These are phyloP conservation scores for Pectinophora gossypiella DNA, from an alignment of 1,140 invertebrate species.

Conservation along the genomic window DNA sequence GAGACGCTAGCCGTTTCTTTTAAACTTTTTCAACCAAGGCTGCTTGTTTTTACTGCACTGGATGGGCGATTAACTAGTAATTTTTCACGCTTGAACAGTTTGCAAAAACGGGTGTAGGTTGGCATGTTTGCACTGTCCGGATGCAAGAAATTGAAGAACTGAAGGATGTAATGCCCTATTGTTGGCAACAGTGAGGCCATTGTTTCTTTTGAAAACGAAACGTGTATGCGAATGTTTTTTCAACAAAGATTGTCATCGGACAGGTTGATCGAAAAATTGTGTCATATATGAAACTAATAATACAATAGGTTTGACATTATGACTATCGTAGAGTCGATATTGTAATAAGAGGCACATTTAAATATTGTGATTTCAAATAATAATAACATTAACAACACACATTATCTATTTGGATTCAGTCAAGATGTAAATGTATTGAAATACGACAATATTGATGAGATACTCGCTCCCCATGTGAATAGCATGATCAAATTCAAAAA, in stretches of 20 bases:
- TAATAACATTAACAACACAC: no score
- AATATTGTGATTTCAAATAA: no score
- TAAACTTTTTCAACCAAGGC: constrained; percentile 8
- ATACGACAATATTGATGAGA: no score
- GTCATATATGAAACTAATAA: background rate
- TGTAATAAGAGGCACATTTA: no score
- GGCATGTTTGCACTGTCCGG: background rate
- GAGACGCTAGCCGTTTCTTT: no score
- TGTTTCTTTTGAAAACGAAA: background rate
- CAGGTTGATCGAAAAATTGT: background rate
- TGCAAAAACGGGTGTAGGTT: background rate
- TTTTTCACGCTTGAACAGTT: background rate
- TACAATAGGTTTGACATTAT: background rate
- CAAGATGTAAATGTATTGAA: no score
- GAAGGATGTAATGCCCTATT: constrained; percentile 2
- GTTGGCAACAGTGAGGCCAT: background rate
- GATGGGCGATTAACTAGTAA: background rate
- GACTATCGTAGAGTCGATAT: no score
- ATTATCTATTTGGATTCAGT: no score
- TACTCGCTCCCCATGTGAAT: no score
- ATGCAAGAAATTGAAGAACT: background rate
- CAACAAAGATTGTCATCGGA: background rate
- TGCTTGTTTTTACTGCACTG: background rate
- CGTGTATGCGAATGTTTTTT: constrained; percentile 1
- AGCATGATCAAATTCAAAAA: no score